Evolutionary conservation across 1,140 invertebrate genomes (phyloP).

Genomic region (Procambarus virginalis): DNA sequence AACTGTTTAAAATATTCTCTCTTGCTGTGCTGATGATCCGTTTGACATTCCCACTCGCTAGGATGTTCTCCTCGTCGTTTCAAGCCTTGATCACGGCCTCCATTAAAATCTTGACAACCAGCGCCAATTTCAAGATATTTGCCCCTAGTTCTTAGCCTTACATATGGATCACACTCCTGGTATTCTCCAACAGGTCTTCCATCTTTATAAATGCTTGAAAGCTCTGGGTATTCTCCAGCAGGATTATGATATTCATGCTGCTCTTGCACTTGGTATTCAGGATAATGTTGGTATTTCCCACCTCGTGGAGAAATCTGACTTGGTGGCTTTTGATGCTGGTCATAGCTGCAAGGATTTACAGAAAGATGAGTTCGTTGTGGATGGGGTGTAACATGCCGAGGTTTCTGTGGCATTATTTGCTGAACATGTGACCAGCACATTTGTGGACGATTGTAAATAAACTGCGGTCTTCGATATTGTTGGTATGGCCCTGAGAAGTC

Average conservation of each 20-base stretch:
- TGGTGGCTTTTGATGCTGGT: conserved; percentile 20
- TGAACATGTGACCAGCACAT: conserved; percentile 49
- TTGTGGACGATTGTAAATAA: conserved; percentile 51
- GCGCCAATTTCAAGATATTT: not conserved
- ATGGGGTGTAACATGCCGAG: conserved; percentile 23
- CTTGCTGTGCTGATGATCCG: conserved; percentile 22
- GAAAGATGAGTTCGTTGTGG: conserved; percentile 22
- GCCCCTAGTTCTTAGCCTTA: not conserved
- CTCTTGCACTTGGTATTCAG: conserved; percentile 41
- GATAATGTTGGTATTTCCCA: conserved; percentile 58
- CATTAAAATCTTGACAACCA: not conserved
- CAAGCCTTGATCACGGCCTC: conserved; percentile 24
- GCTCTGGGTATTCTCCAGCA: conserved; percentile 31
- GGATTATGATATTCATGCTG: not conserved
- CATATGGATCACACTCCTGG: conserved; percentile 2
- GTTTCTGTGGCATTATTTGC: conserved; percentile 30
- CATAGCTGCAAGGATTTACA: conserved; percentile 18
- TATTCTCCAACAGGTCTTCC: conserved; percentile 9
- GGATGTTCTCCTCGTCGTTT: conserved; percentile 16
- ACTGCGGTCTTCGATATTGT: conserved; percentile 37
- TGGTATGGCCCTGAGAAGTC: conserved; percentile 51
- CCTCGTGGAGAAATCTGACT: conserved; percentile 44
- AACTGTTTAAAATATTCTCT: conserved; percentile 21
- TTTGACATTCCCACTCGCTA: conserved; percentile 33
- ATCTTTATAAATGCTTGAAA: not conserved